Percentiles rank a stretch among this genome's conserved stretches.
Evolutionary conservation across 2,113 vertebrate genomes (phyloP).

Genomic region (Ibidorhyncha struthersii): DNA sequence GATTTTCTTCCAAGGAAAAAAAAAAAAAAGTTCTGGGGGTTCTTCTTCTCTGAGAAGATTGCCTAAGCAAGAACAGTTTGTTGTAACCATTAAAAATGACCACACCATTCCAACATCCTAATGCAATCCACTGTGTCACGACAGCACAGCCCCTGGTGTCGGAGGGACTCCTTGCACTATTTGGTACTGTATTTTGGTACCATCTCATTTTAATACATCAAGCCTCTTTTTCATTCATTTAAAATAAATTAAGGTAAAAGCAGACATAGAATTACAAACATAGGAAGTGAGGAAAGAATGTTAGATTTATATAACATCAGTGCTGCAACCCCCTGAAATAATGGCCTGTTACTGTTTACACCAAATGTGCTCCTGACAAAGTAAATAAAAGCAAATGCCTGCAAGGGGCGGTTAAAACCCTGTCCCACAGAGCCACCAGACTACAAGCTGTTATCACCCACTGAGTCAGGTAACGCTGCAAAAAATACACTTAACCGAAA

Average conservation of each 20-base stretch:
- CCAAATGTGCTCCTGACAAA: background rate
- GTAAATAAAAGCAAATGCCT: background rate
- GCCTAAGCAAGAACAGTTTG: background rate
- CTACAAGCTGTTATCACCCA: background rate
- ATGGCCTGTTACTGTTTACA: background rate
- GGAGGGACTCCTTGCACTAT: too few species aligned
- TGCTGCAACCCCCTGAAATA: background rate
- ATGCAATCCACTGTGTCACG: too few species aligned
- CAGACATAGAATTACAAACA: background rate
- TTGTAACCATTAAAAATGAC: background rate
- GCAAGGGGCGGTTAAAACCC: background rate
- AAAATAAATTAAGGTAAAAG: background rate
- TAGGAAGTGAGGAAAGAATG: background rate
- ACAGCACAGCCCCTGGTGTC: background rate
- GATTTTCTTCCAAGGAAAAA: background rate
- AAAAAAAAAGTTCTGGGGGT: too few species aligned
- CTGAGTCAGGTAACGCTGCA: background rate
- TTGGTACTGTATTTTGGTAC: too few species aligned
- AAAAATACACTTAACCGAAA: background rate
- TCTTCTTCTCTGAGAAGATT: too few species aligned
- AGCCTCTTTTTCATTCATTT: background rate
- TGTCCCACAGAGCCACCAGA: background rate
- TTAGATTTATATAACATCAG: background rate
- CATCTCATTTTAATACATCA: background rate
- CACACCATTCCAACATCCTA: accelerated